Evolutionary conservation across 2,797 vertebrate genomes (phyloP), one percentile per base, ranked within the genome.

Genomic region (Anas bernieri): DNA sequence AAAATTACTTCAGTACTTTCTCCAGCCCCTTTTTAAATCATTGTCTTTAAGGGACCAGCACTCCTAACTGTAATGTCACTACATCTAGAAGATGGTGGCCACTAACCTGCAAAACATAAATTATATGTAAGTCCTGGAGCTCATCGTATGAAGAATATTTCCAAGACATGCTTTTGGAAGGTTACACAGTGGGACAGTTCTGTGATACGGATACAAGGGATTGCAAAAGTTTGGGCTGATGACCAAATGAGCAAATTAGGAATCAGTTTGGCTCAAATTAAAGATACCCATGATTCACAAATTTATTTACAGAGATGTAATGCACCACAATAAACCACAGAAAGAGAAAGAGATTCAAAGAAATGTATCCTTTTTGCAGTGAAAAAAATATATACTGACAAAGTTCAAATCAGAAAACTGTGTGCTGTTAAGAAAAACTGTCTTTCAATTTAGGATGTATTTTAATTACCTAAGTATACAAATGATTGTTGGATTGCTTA

Each of bases 401-500:
- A 91, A 92, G 41, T 46, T 86, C 69, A 82, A 73, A 83, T 55
- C 48, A 90, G 66, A 81, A 93, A 88, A 68, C 30, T 52, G 41
- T 6, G 59, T 22, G 23, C 41, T 89, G 45, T 80, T 94, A 79
- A 91, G 56, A 90, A 43, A 93, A 81, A 43, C 33, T 91, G 67
- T 45, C 50, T 82, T 90, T 94, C 55, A 78, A 55, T 78, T 81
- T 46, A 81, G 66, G 35, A 45, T 74, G 35, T 43, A 66, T 83
- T 88, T 95, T 90, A 91, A 88, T 92, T 75, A 72, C 41, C 17
- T 50, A 83, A 88, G 55, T 55, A 93, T 83, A 86, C 70, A 84
- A 90, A 88, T 55, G 43, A 79, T 74, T 52, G 50, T 81, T 91
- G 55, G 62, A 94, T 73, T 79, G 67, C 72, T 93, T 59, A 84